Evolutionary conservation across 2,113 vertebrate species (phyloP).

Genomic region (Centropus unirufus): DNA sequence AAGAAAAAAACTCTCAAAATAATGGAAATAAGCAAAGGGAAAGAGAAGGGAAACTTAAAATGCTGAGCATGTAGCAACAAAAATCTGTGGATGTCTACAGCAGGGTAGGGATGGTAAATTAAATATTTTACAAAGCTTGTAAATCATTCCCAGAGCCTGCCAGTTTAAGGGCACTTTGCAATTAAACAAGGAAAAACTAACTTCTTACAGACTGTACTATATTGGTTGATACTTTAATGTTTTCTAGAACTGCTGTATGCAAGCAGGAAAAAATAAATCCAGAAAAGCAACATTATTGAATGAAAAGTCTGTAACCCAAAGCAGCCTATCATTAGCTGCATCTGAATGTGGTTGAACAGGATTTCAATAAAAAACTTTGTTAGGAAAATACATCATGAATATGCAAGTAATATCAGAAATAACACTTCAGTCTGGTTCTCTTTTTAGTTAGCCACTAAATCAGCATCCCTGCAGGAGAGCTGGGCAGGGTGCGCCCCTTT

Average conservation of each 20-base stretch:
- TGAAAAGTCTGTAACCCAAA: not conserved
- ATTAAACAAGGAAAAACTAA: not conserved
- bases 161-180: not conserved
- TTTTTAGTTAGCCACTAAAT: not conserved
- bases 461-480: not conserved
- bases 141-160: not conserved
- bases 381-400: not conserved
- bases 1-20: not conserved
- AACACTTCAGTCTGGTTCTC: not conserved
- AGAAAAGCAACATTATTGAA: not conserved
- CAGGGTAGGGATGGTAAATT: not conserved
- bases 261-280: not conserved
- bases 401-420: not conserved
- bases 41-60: not conserved
- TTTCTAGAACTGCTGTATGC: not conserved
- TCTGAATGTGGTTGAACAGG: not conserved
- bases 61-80: not conserved
- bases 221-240: not conserved
- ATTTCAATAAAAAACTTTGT: not conserved
- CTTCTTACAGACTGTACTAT: not conserved
- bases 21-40: not conserved
- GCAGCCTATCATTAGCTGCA: fast-evolving
- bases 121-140: not conserved
- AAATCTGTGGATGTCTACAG: not conserved
- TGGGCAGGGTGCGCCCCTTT: not conserved